A percentile compares a stretch with the other conserved stretches of the same genome.
Evolutionary conservation across 53 echinoderm and acorn worm species (phyloP).

Genomic region (Henricia sp.): DNA sequence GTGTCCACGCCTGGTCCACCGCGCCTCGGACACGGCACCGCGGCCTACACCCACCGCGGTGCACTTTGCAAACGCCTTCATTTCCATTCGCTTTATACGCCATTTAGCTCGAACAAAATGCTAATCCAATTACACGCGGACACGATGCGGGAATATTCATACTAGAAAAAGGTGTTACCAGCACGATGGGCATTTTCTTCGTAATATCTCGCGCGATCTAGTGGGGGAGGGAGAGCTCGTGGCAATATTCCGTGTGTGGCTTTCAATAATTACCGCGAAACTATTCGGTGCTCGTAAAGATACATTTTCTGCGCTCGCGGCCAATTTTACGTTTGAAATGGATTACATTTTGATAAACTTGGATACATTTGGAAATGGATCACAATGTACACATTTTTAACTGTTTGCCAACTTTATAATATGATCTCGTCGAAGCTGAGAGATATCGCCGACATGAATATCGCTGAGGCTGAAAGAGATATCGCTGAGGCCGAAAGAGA

Average conservation of each 20-base stretch:
- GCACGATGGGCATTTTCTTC: conserved; percentile 4
- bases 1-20: too few species aligned
- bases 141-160: conserved; percentile 30
- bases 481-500: too few species aligned
- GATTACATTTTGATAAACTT: too few species aligned
- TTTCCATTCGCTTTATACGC: not conserved
- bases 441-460: too few species aligned
- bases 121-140: conserved; percentile 22
- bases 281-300: too few species aligned
- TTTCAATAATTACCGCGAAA: not conserved
- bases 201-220: not conserved
- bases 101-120: conserved; percentile 33
- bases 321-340: too few species aligned
- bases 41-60: not conserved
- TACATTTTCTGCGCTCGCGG: too few species aligned
- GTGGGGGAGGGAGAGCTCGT: not conserved
- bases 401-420: conserved; percentile 22
- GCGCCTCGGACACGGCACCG: too few species aligned
- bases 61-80: conserved; percentile 31
- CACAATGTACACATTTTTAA: not conserved
- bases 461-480: too few species aligned
- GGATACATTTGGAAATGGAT: too few species aligned
- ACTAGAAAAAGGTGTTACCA: conserved; percentile 26
- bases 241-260: conserved; percentile 2
- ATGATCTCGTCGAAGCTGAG: too few species aligned